Percentiles rank a stretch among this genome's conserved stretches.
These are phyloP conservation scores for Bombus consobrinus DNA, from an alignment of 1,140 invertebrate species.

Conservation along the genomic window DNA sequence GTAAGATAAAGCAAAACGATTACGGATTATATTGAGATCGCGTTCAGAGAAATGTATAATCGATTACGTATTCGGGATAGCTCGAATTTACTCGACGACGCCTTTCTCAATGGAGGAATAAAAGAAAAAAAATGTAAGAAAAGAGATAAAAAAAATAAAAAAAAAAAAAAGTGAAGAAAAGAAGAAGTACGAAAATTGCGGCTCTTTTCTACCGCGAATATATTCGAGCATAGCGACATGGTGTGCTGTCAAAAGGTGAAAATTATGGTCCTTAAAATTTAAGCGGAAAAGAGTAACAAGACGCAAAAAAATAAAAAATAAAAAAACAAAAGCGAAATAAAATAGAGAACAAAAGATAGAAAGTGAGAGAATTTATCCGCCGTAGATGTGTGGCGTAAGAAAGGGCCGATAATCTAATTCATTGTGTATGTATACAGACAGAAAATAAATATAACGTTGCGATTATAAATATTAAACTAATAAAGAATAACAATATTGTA, in stretches of 20 bases:
- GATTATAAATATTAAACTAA: slow-evolving; percentile 82
- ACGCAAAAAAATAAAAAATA: slow-evolving; percentile 17
- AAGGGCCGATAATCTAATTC: slow-evolving; percentile 80
- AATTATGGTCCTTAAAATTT: slow-evolving; percentile 40
- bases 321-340: slow-evolving; percentile 40
- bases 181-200: slow-evolving; percentile 65
- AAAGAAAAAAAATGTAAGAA: slow-evolving; percentile 14
- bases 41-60: slow-evolving; percentile 62
- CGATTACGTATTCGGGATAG: slow-evolving; percentile 48
- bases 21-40: slow-evolving; percentile 50
- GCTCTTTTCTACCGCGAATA: slow-evolving; percentile 56
- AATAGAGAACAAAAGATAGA: slow-evolving; percentile 67
- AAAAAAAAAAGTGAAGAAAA: slow-evolving; percentile 59
- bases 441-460: slow-evolving; percentile 81
- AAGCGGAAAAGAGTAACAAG: slow-evolving; percentile 12
- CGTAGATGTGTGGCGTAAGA: slow-evolving; percentile 57
- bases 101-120: slow-evolving; percentile 51
- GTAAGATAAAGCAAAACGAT: slow-evolving; percentile 76
- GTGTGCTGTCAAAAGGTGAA: slow-evolving; percentile 44
- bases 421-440: slow-evolving; percentile 82
- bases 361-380: slow-evolving; percentile 68
- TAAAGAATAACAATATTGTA: slow-evolving; percentile 81
- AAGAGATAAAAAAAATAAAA: slow-evolving; percentile 58
- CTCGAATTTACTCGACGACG: slow-evolving; percentile 56
- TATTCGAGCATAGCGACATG: slow-evolving; percentile 47